Evolutionary conservation across 1,140 invertebrate genomes (phyloP), one percentile per base, ranked within the genome.

Genomic region (Nylanderia fulva): DNA sequence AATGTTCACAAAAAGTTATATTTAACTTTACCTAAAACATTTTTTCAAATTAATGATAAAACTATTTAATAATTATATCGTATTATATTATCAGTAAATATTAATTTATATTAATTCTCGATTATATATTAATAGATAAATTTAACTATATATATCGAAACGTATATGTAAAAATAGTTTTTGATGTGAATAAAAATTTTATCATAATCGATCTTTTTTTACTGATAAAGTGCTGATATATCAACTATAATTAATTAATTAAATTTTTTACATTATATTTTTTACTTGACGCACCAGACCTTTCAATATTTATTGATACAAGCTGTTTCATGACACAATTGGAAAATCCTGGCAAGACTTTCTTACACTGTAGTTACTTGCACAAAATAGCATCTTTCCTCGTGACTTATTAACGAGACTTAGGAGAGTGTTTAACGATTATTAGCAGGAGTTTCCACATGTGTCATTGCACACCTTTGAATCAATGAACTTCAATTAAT

Each of bases 331-430:
- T 89, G 87, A 86, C 84, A 88, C 21, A 77, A 82, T 85, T 88
- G 87, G 87, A 85, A 89, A 89, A 76, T 83, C 87, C 87, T 80
- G 3, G 29, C 54, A 13, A 60, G 33, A 13, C 27, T 85, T 61
- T 88, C 71, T 42, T 68, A 21, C 39, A 48, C 21, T 42, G 24
- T 61, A 42, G 18, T 75, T 79, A 48, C 27, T 15, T 29, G 33
- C 42, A 36, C 61, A 48, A 7, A 61, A 61, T 45, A 33, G 27
- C 48, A 58, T 72, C 84, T 61, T 77, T 83, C 39, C 64, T 76
- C 36, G 33, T 72, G 36, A 69, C 54, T 45, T 68, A 45, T 0
- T 33, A 11, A 8, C 11, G 4, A 45, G 74, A 69, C 77, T 80
- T 48, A 11, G 33, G 64, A 76, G 42, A 72, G n/a, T 76, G 13